These are phyloP conservation scores for Furnarius figulus DNA, from an alignment of 2,113 vertebrate species.

Conservation along the genomic window DNA sequence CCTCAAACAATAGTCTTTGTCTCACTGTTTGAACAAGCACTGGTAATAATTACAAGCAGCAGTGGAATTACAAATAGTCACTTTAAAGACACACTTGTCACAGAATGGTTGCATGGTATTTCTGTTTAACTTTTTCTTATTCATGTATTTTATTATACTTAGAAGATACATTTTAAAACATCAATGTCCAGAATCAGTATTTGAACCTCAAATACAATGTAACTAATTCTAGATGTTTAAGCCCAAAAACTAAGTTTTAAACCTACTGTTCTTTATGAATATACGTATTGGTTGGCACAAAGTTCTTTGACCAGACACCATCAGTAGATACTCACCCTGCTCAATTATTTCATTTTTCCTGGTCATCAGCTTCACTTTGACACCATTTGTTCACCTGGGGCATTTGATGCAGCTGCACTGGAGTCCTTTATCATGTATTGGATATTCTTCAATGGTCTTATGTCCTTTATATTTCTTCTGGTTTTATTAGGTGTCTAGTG, in stretches of 20 bases:
- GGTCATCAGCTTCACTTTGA: background rate
- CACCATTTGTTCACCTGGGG: background rate
- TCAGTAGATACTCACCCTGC: background rate
- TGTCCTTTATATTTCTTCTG: background rate
- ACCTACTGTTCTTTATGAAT: background rate
- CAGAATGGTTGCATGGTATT: background rate
- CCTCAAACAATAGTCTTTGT: background rate
- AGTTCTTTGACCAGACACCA: background rate
- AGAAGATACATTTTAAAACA: background rate
- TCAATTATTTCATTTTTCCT: background rate
- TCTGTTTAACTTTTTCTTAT: background rate
- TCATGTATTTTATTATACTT: background rate
- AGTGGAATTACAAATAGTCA: background rate
- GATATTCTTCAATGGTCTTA: background rate
- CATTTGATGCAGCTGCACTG: background rate
- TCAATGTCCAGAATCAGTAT: background rate
- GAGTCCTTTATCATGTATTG: background rate
- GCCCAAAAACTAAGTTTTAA: background rate
- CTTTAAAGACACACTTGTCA: background rate
- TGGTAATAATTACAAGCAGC: background rate
- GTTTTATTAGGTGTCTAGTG: slow-evolving; percentile 35
- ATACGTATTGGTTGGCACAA: background rate
- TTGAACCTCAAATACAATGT: background rate
- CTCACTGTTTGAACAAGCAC: background rate
- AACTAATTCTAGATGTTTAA: background rate